Conservation (phyloP, 2,797 vertebrate species). For the Pterois miles region DNA sequence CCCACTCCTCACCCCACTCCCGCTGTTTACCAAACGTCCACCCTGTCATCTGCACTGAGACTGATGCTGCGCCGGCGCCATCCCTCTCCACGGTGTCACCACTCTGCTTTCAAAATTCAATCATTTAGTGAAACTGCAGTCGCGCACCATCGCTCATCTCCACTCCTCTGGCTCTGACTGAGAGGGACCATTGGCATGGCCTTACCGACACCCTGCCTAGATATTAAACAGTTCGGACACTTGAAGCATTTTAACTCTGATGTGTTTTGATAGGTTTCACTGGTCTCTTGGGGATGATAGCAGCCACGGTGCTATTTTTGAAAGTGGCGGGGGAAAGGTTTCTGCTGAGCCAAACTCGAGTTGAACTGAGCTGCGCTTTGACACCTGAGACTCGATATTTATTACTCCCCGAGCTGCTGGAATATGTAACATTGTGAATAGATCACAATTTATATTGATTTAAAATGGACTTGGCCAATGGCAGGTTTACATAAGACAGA, state of each 20-base stretch:
- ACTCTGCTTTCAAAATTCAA: conserved; percentile 76
- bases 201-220: conserved; percentile 42
- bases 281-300: conserved; percentile 53
- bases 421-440: background rate
- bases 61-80: conserved; percentile 62
- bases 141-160: conserved; percentile 60
- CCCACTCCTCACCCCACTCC: conserved; percentile 2
- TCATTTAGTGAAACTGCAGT: conserved; percentile 73
- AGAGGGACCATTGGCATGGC: conserved; percentile 55
- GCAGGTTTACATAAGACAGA: background rate
- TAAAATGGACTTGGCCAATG: conserved; percentile 7
- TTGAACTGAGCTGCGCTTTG: conserved; percentile 6
- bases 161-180: conserved; percentile 51
- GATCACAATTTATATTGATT: background rate
- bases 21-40: conserved; percentile 56
- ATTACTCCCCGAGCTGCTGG: conserved; percentile 16
- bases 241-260: conserved; percentile 72
- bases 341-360: conserved; percentile 13
- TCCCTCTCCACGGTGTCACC: conserved; percentile 69
- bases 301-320: conserved; percentile 46
- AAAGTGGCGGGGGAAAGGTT: conserved; percentile 5
- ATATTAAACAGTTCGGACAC: conserved; percentile 71
- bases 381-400: conserved; percentile 25
- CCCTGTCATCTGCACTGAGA: conserved; percentile 64
- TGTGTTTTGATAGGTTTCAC: conserved; percentile 66